Evolutionary conservation across 92 coral and sea anemone species (phyloP), one percentile per base, ranked within the genome.

Genomic region (Montipora capitata): DNA sequence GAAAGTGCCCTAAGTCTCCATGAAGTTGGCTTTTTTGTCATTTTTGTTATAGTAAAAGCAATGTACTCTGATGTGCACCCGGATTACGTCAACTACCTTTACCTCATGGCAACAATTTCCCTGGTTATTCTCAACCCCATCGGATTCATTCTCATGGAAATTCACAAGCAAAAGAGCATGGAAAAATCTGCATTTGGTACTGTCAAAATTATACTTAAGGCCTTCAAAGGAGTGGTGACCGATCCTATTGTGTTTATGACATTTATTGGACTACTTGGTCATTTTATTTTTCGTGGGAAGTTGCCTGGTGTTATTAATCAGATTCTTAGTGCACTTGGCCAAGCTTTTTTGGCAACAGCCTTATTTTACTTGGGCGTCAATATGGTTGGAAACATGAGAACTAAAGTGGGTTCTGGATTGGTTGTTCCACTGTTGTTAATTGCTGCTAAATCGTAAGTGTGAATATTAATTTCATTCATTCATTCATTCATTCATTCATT

Each of bases 351-450:
- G 68, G 99, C 96, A 17, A 86, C 96, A 78, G 94, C 98, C 2
- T 78, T 96, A 75, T 96, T 96, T 82, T 96, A 85, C 79, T 85
- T 96, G 82, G 99, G 99, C 15, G 80, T 96, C 78, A 95, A 94
- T 61, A 94, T 96, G 94, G 99, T 96, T 82, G 98, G 98, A 56
- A 96, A 89, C 68, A 91, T 96, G 94, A 96, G 73, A 44, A 90
- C 94, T 70, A 86, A 89, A 72, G 35, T 96, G 71, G 98, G 98
- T 44, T 87, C 76, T 68, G 95, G 90, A 17, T 89, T 96, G 59
- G 15, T 95, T 62, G 94, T 96, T 13, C 99, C 99, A 43, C 64
- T 96, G 27, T 84, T 95, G 56, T 93, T 96, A 38, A 77, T 89
- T 68, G 80, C 87, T 79, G 92, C 99, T 10, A 96, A 96, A 90